These are phyloP conservation scores for Channallabes apus DNA, from an alignment of 2,797 vertebrate species.

Conservation along the genomic window DNA sequence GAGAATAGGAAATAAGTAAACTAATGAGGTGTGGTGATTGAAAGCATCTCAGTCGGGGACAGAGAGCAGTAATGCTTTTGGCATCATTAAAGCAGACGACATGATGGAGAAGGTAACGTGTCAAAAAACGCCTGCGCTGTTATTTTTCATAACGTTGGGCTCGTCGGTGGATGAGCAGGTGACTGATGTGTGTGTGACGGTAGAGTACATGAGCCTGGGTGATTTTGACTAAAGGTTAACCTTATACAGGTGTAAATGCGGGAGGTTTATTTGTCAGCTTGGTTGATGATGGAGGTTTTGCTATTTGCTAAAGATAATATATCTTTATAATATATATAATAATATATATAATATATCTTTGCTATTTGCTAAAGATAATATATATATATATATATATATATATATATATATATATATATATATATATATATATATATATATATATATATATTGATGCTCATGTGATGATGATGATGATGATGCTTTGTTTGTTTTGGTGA, in stretches of 20 bases:
- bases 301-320: too few relatives aligned
- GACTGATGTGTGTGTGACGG: background rate
- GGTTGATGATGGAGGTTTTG: background rate
- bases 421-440: too few relatives aligned
- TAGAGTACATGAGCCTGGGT: slow-evolving; percentile 13
- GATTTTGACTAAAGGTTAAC: slow-evolving; percentile 18
- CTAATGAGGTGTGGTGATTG: slow-evolving; percentile 50
- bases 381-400: too few relatives aligned
- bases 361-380: too few relatives aligned
- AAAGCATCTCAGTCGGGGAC: slow-evolving; percentile 40
- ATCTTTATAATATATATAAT: too few relatives aligned
- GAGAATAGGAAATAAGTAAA: slow-evolving; percentile 42
- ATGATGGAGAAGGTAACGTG: slow-evolving; percentile 26
- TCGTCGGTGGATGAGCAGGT: background rate
- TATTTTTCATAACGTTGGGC: slow-evolving; percentile 19
- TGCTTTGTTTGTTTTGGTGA: background rate
- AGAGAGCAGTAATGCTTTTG: slow-evolving; percentile 30
- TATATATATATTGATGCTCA: background rate
- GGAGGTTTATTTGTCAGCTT: background rate
- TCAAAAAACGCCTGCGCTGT: slow-evolving; percentile 7
- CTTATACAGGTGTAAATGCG: background rate
- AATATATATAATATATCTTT: too few relatives aligned
- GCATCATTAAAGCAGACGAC: slow-evolving; percentile 26
- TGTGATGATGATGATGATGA: too few relatives aligned
- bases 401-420: too few relatives aligned